Evolutionary conservation across 1,140 invertebrate species (phyloP), one percentile per base, ranked within the genome.

Genomic region (Drosophila melanica): DNA sequence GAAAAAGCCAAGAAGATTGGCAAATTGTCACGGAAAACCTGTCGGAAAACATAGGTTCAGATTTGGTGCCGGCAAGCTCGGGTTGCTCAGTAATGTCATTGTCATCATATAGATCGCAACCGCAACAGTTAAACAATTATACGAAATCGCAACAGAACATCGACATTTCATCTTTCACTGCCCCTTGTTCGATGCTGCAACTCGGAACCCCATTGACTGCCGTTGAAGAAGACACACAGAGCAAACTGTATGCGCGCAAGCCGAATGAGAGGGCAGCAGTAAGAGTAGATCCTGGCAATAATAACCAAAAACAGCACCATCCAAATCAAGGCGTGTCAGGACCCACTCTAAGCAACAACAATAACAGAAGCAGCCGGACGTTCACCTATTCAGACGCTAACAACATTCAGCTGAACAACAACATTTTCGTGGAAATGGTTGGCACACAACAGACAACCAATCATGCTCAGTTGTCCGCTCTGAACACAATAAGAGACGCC

Each of bases 371-470:
- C 4, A 60, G 48, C 4, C 55, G 27, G 12, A 39, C 33, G 10
- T 9, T 9, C 1, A 55, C 14, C 10, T 9, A 64, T 30, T 20
- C 14, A 20, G 20, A 42, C 39, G 20, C 11, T 8, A 42, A 27
- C 7, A 47, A 53, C 9, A 53, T 16, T 35, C 23, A 55, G 14
- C 14, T 44, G 9, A 64, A 70, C 11, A 75, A 57, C 48, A 66
- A 75, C 39, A 62, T 42, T 16, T 33, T 41, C 2, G 27, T 8
- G 51, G 67, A 37, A 48, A 87, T 87, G 82, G 84, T 87, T 42
- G 82, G 82, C 7, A 64, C 82, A 18, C 73, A 79, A n/a, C 50
- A 75, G n/a, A 65, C 30, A 33, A 33, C 30, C 30, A 51, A 57
- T 64, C 53, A 67, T 51, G 45, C 54, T 7, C 47, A 67, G 54